Conservation (phyloP, 2,113 vertebrate species). For the Larimichthys polyactis region DNA sequence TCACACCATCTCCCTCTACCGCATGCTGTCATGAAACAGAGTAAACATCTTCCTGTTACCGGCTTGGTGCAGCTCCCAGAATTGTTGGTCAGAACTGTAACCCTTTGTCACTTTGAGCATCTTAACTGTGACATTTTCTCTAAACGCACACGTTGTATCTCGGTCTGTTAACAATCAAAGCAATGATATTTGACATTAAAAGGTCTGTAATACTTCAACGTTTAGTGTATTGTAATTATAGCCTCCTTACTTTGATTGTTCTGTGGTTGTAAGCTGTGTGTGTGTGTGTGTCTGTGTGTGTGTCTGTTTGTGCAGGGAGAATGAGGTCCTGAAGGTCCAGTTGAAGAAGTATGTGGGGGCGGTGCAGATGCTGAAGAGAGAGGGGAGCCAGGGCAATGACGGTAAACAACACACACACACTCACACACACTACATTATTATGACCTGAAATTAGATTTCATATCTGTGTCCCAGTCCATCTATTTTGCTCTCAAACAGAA, state of each 20-base stretch:
- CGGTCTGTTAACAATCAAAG: not conserved
- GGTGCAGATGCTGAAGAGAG: slow-evolving; percentile 99
- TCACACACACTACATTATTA: slow-evolving; percentile 24
- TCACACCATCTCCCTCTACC: slow-evolving; percentile 27
- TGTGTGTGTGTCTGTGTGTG: slow-evolving; percentile 46
- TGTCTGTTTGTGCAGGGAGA: slow-evolving; percentile 88
- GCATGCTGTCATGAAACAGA: slow-evolving; percentile 27
- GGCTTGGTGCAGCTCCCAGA: slow-evolving; percentile 4
- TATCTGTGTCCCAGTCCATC: slow-evolving; percentile 55
- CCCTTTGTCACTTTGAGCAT: not conserved
- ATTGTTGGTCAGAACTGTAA: not conserved
- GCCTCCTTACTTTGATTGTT: not conserved
- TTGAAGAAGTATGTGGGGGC: slow-evolving; percentile 99
- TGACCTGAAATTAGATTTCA: slow-evolving; percentile 54
- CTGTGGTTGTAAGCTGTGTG: slow-evolving; percentile 24
- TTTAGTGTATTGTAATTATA: not conserved
- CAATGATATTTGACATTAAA: slow-evolving; percentile 7
- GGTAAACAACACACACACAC: slow-evolving; percentile 83
- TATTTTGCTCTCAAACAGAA: slow-evolving; percentile 48
- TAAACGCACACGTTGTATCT: not conserved
- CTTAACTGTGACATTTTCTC: not conserved
- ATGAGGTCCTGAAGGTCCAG: slow-evolving; percentile 98
- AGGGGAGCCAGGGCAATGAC: slow-evolving; percentile 89
- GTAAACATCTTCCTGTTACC: slow-evolving; percentile 36
- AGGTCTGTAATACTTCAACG: not conserved